phyloP scores from a whole-genome alignment of 2,888 invertebrate species.

The Athetis lepigone region DNA sequence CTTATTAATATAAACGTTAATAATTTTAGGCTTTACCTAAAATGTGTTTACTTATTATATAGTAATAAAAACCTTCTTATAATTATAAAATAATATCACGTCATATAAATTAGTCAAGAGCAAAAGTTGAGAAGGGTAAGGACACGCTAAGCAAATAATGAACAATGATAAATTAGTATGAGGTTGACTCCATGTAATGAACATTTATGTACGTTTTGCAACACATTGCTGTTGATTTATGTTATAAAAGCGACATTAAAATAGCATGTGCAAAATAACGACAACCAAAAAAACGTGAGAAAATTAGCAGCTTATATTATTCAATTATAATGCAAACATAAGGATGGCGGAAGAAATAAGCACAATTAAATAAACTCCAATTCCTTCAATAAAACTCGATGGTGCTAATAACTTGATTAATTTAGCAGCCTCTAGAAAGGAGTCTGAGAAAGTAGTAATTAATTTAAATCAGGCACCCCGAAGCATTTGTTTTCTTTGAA shows the following conservation, averaged over 20 bases:
- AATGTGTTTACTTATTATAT: not conserved
- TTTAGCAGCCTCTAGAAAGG: slow-evolving; percentile 67
- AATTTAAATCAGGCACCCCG: slow-evolving; percentile 73
- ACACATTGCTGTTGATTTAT: not conserved
- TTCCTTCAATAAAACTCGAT: slow-evolving; percentile 53
- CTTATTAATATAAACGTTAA: no score
- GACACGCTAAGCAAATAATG: slow-evolving; percentile 54
- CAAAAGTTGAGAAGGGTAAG: slow-evolving; percentile 44
- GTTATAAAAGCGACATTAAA: no score
- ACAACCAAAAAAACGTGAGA: no score
- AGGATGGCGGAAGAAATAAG: no score
- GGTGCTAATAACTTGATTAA: slow-evolving; percentile 73
- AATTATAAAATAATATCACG: slow-evolving; percentile 32
- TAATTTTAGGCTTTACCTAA: no score
- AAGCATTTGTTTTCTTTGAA: slow-evolving; percentile 61
- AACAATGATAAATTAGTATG: slow-evolving; percentile 66
- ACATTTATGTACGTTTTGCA: slow-evolving; percentile 45
- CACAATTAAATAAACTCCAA: slow-evolving; percentile 12
- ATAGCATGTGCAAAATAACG: no score
- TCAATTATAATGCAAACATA: no score
- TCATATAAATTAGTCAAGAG: slow-evolving; percentile 40
- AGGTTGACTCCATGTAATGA: slow-evolving; percentile 56
- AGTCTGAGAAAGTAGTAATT: slow-evolving; percentile 71
- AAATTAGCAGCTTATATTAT: no score
- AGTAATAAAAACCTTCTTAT: no score